These are phyloP conservation scores for Ceratosolen fusciceps DNA, from an alignment of 1,140 invertebrate species.

Conservation along the genomic window DNA sequence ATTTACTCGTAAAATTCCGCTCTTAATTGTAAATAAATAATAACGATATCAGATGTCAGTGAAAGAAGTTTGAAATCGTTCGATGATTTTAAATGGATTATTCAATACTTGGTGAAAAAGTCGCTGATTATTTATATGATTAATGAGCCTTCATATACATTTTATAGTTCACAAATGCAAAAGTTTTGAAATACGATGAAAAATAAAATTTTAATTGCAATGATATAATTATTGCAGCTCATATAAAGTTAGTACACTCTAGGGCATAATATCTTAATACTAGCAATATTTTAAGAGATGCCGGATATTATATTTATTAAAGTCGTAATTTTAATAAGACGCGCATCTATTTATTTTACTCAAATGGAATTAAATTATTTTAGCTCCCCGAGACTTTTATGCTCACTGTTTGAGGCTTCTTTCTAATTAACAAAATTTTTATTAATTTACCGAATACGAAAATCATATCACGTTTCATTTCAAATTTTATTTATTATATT, in stretches of 20 bases:
- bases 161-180: not conserved
- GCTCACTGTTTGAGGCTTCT: too few species aligned
- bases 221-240: not conserved
- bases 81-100: not conserved
- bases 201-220: not conserved
- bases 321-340: not conserved
- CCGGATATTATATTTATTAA: not conserved
- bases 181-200: not conserved
- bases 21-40: not conserved
- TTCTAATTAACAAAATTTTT: too few species aligned
- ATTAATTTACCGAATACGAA: too few species aligned
- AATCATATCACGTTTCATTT: too few species aligned
- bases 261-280: not conserved
- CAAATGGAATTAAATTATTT: conserved; percentile 50
- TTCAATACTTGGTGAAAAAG: not conserved
- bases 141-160: not conserved
- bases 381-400: not conserved
- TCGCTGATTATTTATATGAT: not conserved
- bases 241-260: not conserved
- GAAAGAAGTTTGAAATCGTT: not conserved
- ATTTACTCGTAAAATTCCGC: too few species aligned
- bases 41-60: not conserved
- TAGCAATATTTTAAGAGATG: not conserved
- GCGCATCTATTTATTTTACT: not conserved
- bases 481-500: too few species aligned